phyloP scores from a whole-genome alignment of 2,797 vertebrate genomes.

The Euthynnus affinis region DNA sequence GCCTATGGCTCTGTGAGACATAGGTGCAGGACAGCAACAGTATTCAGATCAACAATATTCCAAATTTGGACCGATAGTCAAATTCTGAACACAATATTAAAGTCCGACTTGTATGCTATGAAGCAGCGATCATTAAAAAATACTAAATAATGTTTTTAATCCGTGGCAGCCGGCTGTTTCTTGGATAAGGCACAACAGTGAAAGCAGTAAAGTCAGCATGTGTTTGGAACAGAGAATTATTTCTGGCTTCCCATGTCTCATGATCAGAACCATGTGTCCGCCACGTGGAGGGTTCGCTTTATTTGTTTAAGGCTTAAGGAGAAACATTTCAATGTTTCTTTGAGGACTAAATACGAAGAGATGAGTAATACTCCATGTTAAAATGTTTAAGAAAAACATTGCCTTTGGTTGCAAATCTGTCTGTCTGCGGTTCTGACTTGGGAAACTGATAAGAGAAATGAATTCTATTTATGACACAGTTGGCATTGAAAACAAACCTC shows the following conservation, averaged over 20 bases:
- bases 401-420: neutral
- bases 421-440: neutral
- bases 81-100: neutral
- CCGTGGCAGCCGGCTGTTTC: neutral
- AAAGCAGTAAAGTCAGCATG: conserved; percentile 18
- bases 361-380: neutral
- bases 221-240: conserved; percentile 47
- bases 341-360: conserved; percentile 31
- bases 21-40: neutral
- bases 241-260: conserved; percentile 61
- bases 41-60: neutral
- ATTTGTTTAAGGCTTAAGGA: conserved; percentile 42
- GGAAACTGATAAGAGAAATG: no score
- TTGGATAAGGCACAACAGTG: neutral
- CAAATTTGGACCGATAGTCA: neutral
- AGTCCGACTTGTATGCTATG: neutral
- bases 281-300: conserved; percentile 69
- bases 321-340: conserved; percentile 28
- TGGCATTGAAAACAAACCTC: neutral
- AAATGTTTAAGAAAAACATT: neutral
- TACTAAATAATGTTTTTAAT: neutral
- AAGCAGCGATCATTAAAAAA: neutral
- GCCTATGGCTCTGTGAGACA: neutral
- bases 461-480: neutral
- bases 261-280: conserved; percentile 77